These are phyloP conservation scores for Tetraodon nigroviridis DNA, from an alignment of 2,113 vertebrate genomes.

Conservation along the genomic window DNA sequence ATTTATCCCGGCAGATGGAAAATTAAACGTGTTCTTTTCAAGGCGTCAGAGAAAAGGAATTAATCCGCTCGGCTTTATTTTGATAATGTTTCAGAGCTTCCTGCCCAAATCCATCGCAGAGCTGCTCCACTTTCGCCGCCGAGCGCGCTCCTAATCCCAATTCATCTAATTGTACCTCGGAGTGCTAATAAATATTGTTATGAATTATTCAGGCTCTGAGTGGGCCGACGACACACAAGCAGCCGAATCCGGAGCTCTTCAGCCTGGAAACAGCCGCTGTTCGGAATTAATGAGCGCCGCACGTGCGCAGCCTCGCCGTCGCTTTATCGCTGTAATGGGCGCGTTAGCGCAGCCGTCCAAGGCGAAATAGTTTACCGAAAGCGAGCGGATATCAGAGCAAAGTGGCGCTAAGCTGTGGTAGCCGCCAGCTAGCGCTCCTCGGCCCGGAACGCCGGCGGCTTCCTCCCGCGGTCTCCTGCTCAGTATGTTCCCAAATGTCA, in stretches of 20 bases:
- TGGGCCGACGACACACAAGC: conserved; percentile 70
- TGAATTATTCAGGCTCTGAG: conserved; percentile 73
- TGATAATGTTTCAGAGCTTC: conserved; percentile 64
- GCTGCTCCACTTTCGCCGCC: conserved; percentile 60
- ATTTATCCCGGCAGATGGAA: conserved; percentile 59
- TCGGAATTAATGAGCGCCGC: conserved; percentile 62
- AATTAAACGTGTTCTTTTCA: conserved; percentile 61
- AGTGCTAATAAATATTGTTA: conserved; percentile 76
- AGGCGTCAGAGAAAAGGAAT: conserved; percentile 48
- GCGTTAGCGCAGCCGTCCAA: conserved; percentile 47
- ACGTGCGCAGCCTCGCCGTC: conserved; percentile 38
- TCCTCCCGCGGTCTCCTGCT: not conserved
- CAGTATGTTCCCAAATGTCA: conserved; percentile 61
- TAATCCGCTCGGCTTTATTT: conserved; percentile 67
- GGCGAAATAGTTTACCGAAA: conserved; percentile 31
- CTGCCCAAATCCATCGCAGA: conserved; percentile 62
- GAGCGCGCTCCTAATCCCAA: conserved; percentile 70
- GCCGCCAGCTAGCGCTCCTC: conserved; percentile 37
- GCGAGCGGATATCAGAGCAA: conserved; percentile 37
- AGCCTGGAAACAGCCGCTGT: conserved; percentile 59
- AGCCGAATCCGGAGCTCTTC: conserved; percentile 65
- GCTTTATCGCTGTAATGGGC: conserved; percentile 45
- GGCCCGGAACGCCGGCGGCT: not conserved
- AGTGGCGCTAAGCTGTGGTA: conserved; percentile 45
- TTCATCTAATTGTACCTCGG: conserved; percentile 76